Percentiles rank a stretch among this genome's conserved stretches.
Evolutionary conservation across 1,140 invertebrate genomes (phyloP).

Genomic region (Drosophila oshimai): DNA sequence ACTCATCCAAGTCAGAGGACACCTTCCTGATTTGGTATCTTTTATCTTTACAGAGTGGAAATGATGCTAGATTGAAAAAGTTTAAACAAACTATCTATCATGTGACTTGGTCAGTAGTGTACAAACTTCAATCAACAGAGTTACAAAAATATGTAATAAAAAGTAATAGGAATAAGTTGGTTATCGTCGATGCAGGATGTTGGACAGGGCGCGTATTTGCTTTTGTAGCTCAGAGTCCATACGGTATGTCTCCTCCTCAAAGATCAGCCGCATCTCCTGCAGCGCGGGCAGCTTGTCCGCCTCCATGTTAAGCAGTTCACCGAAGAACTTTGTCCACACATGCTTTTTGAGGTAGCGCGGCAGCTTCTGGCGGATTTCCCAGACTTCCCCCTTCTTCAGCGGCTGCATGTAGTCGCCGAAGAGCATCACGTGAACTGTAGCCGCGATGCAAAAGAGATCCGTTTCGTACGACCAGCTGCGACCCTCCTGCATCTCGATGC

Average conservation of each 20-base stretch:
- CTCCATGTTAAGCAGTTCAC: conserved; percentile 87
- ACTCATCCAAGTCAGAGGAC: neutral
- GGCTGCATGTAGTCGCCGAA: conserved; percentile 94
- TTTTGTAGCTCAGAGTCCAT: conserved; percentile 83
- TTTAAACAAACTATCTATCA: conserved; percentile 1
- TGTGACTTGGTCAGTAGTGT: conserved; percentile 15
- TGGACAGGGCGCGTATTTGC: conserved; percentile 80
- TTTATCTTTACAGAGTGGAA: neutral
- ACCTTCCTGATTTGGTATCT: neutral
- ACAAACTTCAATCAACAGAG: neutral
- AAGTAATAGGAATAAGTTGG: conserved; percentile 24
- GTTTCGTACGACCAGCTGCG: conserved; percentile 96
- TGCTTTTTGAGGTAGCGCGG: conserved; percentile 84
- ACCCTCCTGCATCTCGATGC: conserved; percentile 93
- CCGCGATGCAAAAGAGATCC: conserved; percentile 94
- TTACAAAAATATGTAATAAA: neutral
- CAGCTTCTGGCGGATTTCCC: conserved; percentile 86
- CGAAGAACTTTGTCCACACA: conserved; percentile 88
- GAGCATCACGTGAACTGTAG: conserved; percentile 93
- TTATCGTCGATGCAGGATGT: conserved; percentile 81
- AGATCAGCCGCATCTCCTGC: conserved; percentile 85
- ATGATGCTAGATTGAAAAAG: neutral
- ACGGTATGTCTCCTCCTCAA: conserved; percentile 85
- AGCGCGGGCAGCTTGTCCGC: conserved; percentile 87
- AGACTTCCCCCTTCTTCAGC: conserved; percentile 68